These are phyloP conservation scores for Scylla paramamosain DNA, from an alignment of 1,140 invertebrate species.

Conservation along the genomic window DNA sequence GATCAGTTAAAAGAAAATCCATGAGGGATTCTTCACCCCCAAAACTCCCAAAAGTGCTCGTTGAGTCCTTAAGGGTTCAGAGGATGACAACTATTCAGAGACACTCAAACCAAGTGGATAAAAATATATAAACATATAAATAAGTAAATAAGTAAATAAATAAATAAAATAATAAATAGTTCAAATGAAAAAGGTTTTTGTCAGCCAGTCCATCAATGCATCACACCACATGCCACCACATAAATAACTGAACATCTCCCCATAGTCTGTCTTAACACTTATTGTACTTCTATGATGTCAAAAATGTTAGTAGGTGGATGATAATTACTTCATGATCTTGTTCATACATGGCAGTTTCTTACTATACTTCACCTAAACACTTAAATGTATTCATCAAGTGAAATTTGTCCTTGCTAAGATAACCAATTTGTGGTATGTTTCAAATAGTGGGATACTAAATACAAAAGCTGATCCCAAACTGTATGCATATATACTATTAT, in stretches of 20 bases:
- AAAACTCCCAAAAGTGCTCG: background rate
- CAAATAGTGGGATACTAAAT: background rate
- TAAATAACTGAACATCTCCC: background rate
- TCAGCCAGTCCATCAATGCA: background rate
- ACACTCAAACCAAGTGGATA: background rate
- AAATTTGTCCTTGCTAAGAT: background rate
- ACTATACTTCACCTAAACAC: background rate
- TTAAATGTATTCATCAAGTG: background rate
- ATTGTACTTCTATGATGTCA: background rate
- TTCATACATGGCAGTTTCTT: background rate
- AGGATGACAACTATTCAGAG: background rate
- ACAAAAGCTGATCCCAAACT: background rate
- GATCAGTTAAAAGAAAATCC: background rate
- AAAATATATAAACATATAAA: too few relatives aligned
- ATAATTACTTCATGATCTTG: background rate
- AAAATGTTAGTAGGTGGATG: background rate
- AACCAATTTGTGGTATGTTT: background rate
- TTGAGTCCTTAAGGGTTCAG: conserved; percentile 13
- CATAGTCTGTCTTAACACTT: background rate
- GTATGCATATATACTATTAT: background rate
- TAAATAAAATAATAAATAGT: background rate
- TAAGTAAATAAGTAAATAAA: too few relatives aligned
- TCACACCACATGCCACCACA: background rate
- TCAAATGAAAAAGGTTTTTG: background rate
- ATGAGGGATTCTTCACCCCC: background rate